A percentile compares a stretch with the other conserved stretches of the same genome.
Evolutionary conservation across 2,797 vertebrate genomes (phyloP).

Genomic region (Malurus leucopterus): DNA sequence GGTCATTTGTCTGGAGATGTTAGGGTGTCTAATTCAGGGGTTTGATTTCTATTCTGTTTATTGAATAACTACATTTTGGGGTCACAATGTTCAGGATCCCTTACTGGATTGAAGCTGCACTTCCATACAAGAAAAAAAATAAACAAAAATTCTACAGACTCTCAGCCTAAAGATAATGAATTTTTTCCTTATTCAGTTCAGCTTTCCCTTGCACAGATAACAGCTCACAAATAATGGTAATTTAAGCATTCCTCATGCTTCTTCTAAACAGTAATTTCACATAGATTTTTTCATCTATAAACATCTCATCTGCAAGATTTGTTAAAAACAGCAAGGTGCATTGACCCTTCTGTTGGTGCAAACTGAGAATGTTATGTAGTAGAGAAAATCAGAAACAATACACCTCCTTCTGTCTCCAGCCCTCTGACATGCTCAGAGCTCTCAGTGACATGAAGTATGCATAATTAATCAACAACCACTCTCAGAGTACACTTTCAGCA

Average conservation of each 20-base stretch:
- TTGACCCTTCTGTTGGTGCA: not conserved
- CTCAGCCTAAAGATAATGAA: not conserved
- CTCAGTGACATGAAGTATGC: slow-evolving; percentile 27
- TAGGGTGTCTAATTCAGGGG: not conserved
- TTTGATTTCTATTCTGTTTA: not conserved
- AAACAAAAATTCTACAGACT: not conserved
- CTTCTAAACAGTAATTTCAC: not conserved
- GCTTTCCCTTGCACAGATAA: not conserved
- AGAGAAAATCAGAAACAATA: slow-evolving; percentile 40
- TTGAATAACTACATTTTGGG: not conserved
- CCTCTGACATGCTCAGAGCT: slow-evolving; percentile 35
- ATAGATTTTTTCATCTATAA: not conserved
- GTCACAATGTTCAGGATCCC: not conserved
- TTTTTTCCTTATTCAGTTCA: not conserved
- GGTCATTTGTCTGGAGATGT: not conserved
- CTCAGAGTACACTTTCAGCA: slow-evolving; percentile 40
- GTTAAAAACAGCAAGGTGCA: not conserved
- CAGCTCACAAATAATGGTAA: not conserved
- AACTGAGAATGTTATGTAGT: slow-evolving; percentile 2
- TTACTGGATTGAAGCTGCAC: not conserved
- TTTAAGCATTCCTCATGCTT: not conserved
- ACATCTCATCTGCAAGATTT: not conserved
- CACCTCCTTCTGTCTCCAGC: slow-evolving; percentile 15
- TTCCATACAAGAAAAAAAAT: not conserved
- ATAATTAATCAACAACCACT: slow-evolving; percentile 58